Evolutionary conservation across 53 echinoderm and acorn worm genomes (phyloP).

Genomic region (Echinometra lucunter): DNA sequence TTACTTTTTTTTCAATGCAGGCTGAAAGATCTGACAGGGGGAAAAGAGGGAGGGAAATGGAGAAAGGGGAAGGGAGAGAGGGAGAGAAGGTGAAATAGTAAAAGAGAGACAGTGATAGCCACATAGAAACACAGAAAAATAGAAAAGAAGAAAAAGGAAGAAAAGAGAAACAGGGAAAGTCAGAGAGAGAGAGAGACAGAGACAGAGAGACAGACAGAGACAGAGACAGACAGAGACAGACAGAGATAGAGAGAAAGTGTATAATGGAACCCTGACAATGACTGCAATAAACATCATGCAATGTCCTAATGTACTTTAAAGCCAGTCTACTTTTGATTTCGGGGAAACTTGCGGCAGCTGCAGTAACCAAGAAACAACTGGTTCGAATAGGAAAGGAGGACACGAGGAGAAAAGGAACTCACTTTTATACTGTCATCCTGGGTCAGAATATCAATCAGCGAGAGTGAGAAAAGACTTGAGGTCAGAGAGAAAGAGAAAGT

Average conservation of each 20-base stretch:
- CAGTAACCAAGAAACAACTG: not conserved
- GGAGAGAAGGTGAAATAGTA: not conserved
- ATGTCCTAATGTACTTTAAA: conserved; percentile 26
- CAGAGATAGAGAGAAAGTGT: not conserved
- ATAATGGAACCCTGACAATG: not conserved
- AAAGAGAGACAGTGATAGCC: not conserved
- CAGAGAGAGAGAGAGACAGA: not conserved
- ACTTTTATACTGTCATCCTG: not conserved
- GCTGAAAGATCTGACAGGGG: not conserved
- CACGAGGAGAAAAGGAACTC: not conserved
- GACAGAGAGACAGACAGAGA: not conserved
- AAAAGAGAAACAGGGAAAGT: not conserved
- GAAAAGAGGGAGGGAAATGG: not conserved
- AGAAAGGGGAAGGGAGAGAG: not conserved
- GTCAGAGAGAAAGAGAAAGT: not conserved
- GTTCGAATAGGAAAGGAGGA: not conserved
- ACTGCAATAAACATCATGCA: not conserved
- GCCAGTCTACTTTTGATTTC: conserved; percentile 34
- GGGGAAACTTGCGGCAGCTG: not conserved
- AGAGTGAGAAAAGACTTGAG: not conserved
- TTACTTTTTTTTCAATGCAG: not conserved
- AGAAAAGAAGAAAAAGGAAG: not conserved
- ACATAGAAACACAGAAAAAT: not conserved
- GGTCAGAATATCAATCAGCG: not conserved
- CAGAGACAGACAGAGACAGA: not conserved